Base-by-base conservation (phyloP, 2,113 vertebrate species). In the Empidonax traillii region DNA sequence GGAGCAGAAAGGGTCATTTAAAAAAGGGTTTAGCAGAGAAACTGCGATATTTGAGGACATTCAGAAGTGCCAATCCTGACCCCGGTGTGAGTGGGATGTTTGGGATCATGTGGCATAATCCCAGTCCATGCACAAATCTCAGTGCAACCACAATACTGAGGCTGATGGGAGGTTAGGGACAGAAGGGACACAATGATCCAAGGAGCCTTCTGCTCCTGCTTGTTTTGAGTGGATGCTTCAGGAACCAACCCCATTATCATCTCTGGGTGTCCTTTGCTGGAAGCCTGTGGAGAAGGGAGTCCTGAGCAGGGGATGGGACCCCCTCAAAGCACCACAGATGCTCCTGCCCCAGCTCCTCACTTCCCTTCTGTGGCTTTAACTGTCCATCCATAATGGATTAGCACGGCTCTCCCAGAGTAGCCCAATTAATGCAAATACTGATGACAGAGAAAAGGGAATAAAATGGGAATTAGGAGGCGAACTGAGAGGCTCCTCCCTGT, bases 111-210 rank as follows among this genome's bases (percentile, higher is more conserved):
- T 8, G 44, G 18, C 13, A 6, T 4, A 21, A 56, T 56, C 69
- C 43, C 1, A 0, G 43, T 58, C 61, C 3, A 0, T 0, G 30
- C 14, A 6, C 9, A 10, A 4, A 43, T 14, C 41, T 37, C 8
- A 0, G 62, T 4, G 4, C 52, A 43, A 82, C 43, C 2, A 0
- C 31, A 43, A 5, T 4, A 4, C 43, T 10, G 6, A 2, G 20
- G 37, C 22, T 73, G 14, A n/a, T 27, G 52, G 51, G 43, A 28
- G 18, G 8, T 7, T 65, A 62, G 35, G 58, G 37, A 11, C 13
- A 11, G 69, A 47, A 33, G 16, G n/a, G 39, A 43, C 61, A 31
- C 5, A 5, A 2, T 4, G 5, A 18, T 10, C 30, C 25, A 16
- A 30, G 44, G 44, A 49, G 49, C 5, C 58, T 51, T 52, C 58